phyloP scores from a whole-genome alignment of 2,113 vertebrate species.

The Saimiri boliviensis region DNA sequence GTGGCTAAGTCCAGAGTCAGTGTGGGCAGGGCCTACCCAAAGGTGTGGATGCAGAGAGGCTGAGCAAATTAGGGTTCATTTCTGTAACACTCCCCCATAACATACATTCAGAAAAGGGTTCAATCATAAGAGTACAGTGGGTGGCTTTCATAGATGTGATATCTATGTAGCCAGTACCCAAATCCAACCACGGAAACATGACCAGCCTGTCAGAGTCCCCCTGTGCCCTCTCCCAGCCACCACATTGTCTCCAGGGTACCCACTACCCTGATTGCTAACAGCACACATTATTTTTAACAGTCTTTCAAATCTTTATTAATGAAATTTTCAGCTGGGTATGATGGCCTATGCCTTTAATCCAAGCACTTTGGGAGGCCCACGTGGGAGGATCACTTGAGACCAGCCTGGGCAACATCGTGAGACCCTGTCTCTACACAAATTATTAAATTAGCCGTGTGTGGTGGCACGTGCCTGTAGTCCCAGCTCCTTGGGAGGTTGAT shows the following conservation, averaged over 20 bases:
- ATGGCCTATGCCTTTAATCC: not conserved
- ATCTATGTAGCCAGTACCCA: not conserved
- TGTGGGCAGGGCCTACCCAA: not conserved
- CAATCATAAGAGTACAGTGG: not conserved
- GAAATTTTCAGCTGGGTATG: not conserved
- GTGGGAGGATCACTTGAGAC: not conserved
- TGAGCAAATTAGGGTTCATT: not conserved
- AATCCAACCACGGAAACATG: not conserved
- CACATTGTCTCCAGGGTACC: rapidly evolving
- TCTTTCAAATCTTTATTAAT: not conserved
- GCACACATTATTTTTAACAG: not conserved
- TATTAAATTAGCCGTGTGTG: not conserved
- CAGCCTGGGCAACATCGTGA: not conserved
- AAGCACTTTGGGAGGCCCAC: not conserved
- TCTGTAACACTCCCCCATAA: not conserved
- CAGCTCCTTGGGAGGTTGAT: not conserved
- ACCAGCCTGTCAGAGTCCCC: not conserved
- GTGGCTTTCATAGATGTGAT: too few relatives aligned
- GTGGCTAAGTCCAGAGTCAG: not conserved
- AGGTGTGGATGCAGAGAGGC: not conserved
- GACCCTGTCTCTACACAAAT: not conserved
- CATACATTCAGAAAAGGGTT: not conserved
- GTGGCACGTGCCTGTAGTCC: not conserved
- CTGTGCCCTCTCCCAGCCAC: rapidly evolving
- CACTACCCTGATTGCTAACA: not conserved